Evolutionary conservation across 2,113 vertebrate species (phyloP), one percentile per base, ranked within the genome.

Genomic region (Vicugna pacos): DNA sequence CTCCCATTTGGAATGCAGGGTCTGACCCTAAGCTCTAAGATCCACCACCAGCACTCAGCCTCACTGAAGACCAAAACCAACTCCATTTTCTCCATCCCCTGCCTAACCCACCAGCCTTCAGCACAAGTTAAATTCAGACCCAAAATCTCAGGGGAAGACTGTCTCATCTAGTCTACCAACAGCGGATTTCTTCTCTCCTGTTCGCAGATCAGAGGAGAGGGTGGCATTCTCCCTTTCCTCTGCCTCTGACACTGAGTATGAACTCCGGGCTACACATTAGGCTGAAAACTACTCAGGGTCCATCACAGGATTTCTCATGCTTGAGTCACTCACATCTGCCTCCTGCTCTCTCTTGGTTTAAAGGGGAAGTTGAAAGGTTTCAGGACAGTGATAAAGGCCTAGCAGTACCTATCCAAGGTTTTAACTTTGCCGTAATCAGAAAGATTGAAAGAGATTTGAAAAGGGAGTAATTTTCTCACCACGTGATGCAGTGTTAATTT

Each of bases 221-320:
- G 24, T 12, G 50, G 13, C 11, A 16, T 2, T 30, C 50, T 77
- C 30, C 42, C 56, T 38, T 73, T 3, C 77, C 30, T 17, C 67
- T 17, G 35, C 12, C 75, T 54, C 83, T 90, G 32, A 75, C 54
- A 32, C 90, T 56, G 70, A 64, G 17, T 17, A 8, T 4, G n/a
- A 82, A 50, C n/a, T 30, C 32, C 0, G 0, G 17, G 72, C 62
- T 22, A 0, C 0, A 3, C 30, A 54, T 2, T 16, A 28, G 46
- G 38, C 81, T 64, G n/a, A 32, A 56, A 70, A 52, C 91, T 20
- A 5, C 28, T 52, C 9, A 14, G 0, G 0, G 16, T 13, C 22
- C 32, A 6, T 69, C 70, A 22, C 22, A 16, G 22, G 62, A 6
- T 22, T 58, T 69, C 72, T 38, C 15, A 3, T 2, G 16, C n/a